Base-by-base conservation (phyloP, 2,113 vertebrate genomes). In the Vulpes vulpes region DNA sequence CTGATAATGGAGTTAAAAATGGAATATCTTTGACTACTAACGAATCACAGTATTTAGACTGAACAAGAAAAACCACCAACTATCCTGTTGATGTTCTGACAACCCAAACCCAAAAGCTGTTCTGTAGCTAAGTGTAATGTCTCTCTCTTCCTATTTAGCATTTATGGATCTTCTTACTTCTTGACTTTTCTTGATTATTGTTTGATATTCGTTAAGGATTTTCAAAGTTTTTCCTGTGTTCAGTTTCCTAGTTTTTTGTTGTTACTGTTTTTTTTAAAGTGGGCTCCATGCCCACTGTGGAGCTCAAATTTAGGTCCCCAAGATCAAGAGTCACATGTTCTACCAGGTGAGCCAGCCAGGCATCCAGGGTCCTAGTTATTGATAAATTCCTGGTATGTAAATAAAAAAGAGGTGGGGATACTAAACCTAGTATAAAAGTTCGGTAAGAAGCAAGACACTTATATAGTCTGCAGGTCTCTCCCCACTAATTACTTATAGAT, bases 41-140 rank as follows among this genome's bases (percentile, higher is more conserved):
- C 14, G 23, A 90, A 85, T 73, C 27, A 64, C 57, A 84, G 62
- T 89, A 38, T 71, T 89, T 97, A 71, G 90, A 84, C 62, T 76
- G 32, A 93, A 62, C 64, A 90, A 83, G 6, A 17, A 96, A 94
- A 97, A 89, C 89, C 89, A 96, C 81, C 91, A 91, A 76, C 93
- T 65, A 80, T 95, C 65, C 91, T 96, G 19, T 91, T 93, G 67
- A 16, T 92, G 94, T 91, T 84, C 84, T 57, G 67, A 53, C 20
- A 69, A 3, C 57, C 64, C 27, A 11, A 30, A 85, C 57, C 64
- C 27, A 11, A 30, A 85, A 85, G 5, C 38, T 90, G 79, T 55
- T 89, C 25, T 80, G 11, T 87, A 85, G 51, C 23, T 8, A 91
- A n/a, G 14, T 83, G 1, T 53, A 76, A 27, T 80, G 12, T 35